These are phyloP conservation scores for Diplosoma virens DNA, from an alignment of 23 tunicate genomes.

Conservation along the genomic window DNA sequence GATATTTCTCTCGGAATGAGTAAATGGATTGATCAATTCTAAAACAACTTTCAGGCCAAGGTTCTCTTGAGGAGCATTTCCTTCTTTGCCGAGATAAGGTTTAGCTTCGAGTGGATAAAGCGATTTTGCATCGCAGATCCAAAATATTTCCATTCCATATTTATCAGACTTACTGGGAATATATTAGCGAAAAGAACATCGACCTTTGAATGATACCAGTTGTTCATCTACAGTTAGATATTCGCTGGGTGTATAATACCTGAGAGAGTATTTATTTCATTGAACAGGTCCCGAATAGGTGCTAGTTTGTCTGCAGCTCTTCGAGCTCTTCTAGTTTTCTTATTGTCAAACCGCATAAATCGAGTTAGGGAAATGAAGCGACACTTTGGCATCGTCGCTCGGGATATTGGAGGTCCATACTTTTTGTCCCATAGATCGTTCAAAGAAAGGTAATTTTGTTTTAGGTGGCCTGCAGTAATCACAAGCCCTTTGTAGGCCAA, in stretches of 20 bases:
- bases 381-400: conserved; percentile 13
- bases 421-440: neutral
- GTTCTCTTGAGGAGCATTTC: neutral
- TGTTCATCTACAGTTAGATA: conserved; percentile 7
- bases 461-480: conserved; percentile 3
- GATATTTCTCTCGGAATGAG: conserved; percentile 7
- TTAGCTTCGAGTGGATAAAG: conserved; percentile 23
- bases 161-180: neutral
- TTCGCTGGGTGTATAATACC: conserved; percentile 11
- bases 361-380: conserved; percentile 1
- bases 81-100: conserved; percentile 21
- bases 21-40: neutral
- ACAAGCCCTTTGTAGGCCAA: neutral
- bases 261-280: conserved; percentile 6
- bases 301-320: conserved; percentile 12
- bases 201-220: neutral
- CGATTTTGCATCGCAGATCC: conserved; percentile 12
- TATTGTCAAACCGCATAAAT: conserved; percentile 2
- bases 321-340: neutral
- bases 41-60: neutral
- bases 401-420: conserved; percentile 19
- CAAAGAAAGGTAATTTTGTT: neutral
- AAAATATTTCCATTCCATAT: conserved; percentile 20
- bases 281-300: conserved; percentile 2
- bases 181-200: conserved; percentile 6